These are phyloP conservation scores for Channa striata DNA, from an alignment of 2,797 vertebrate species.

Conservation along the genomic window DNA sequence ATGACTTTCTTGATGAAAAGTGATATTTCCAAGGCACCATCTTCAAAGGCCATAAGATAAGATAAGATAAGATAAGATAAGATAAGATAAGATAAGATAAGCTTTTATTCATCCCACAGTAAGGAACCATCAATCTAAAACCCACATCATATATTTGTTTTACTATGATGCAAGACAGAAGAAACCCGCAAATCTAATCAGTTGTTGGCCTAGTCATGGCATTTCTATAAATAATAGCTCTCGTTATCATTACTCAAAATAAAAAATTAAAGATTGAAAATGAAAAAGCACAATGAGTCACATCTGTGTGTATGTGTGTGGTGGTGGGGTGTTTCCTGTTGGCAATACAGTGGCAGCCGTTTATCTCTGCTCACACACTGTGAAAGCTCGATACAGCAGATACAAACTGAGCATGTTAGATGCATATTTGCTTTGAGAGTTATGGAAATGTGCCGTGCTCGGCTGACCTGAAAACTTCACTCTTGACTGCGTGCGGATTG, in stretches of 20 bases:
- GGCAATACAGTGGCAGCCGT: neutral
- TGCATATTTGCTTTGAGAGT: conserved; percentile 7
- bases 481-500: conserved; percentile 36
- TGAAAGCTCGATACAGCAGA: neutral
- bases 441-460: conserved; percentile 52
- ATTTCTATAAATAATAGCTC: no score
- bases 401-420: neutral
- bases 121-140: no score
- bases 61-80: no score
- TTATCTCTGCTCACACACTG: conserved; percentile 22
- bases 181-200: no score
- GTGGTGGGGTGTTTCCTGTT: neutral
- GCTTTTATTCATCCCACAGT: no score
- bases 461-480: conserved; percentile 40
- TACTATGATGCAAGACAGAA: no score
- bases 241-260: neutral
- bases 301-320: neutral
- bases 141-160: no score
- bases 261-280: neutral
- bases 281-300: neutral
- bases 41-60: no score
- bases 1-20: neutral
- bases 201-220: neutral
- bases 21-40: neutral
- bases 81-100: no score